Evolutionary conservation across 2,888 invertebrate genomes (phyloP).

Genomic region (Drosophila peninsularis): DNA sequence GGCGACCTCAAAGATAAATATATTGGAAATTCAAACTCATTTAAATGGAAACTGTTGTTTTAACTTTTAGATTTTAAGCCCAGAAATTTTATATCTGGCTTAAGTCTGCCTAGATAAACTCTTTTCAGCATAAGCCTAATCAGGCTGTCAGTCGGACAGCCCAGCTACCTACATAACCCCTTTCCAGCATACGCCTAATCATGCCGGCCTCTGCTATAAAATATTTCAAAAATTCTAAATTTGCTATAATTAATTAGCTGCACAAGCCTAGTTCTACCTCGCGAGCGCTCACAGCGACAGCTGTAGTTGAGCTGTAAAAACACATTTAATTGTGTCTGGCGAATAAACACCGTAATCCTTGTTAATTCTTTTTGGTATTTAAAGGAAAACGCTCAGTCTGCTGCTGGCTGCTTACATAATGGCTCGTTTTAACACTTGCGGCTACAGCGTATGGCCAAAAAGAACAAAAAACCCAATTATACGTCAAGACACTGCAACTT

Average conservation of each 20-base stretch:
- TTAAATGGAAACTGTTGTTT: no score
- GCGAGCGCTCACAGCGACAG: background rate
- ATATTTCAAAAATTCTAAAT: no score
- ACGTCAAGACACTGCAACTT: constrained; percentile 10
- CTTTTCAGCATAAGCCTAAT: no score
- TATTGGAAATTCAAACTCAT: no score
- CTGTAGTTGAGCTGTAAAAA: background rate
- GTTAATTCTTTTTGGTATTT: background rate
- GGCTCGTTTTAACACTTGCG: background rate
- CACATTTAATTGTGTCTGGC: background rate
- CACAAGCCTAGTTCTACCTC: background rate
- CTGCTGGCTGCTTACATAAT: background rate
- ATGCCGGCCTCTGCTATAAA: background rate
- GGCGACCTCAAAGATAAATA: no score
- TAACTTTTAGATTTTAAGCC: no score
- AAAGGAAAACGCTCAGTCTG: background rate
- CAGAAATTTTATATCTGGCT: no score
- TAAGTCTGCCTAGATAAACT: no score
- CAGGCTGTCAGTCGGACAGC: no score
- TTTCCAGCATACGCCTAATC: no score
- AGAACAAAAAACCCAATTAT: constrained; percentile 25
- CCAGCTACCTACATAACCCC: background rate
- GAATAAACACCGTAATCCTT: background rate
- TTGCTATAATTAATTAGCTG: background rate
- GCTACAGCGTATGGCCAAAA: constrained; percentile 1